Evolutionary conservation across 2,113 vertebrate species (phyloP).

Genomic region (Melospiza georgiana): DNA sequence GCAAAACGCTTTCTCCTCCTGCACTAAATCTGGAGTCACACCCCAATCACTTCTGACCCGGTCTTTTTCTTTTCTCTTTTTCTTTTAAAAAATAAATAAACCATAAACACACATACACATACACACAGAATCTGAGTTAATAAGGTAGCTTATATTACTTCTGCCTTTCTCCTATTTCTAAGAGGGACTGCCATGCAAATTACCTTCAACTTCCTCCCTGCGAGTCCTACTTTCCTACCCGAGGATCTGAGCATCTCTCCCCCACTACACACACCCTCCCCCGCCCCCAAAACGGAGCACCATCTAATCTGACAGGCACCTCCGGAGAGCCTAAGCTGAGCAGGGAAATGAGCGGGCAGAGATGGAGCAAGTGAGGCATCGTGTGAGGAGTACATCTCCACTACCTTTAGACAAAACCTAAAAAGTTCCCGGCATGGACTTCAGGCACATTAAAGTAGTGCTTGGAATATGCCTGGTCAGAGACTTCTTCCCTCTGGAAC

Average conservation of each 20-base stretch:
- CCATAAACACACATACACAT: not conserved
- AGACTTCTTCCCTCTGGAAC: not conserved
- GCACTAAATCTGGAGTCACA: slow-evolving; percentile 40
- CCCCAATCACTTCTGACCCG: not conserved
- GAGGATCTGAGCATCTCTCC: slow-evolving; percentile 39
- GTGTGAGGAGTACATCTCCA: not conserved
- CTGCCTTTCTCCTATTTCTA: not conserved
- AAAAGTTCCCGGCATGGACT: slow-evolving; percentile 47
- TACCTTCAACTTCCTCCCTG: slow-evolving; percentile 72
- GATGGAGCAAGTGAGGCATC: not conserved
- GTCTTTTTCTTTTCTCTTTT: not conserved
- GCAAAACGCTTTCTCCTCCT: not conserved
- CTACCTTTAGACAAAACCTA: slow-evolving; percentile 7
- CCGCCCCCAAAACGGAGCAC: not conserved
- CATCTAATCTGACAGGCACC: slow-evolving; percentile 61
- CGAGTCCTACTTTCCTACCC: slow-evolving; percentile 55
- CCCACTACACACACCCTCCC: slow-evolving; percentile 45
- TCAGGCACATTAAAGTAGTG: slow-evolving; percentile 18
- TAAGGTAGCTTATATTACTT: not conserved
- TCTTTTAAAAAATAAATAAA: not conserved
- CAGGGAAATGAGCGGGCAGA: not conserved
- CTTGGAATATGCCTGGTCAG: not conserved
- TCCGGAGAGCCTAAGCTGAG: slow-evolving; percentile 27
- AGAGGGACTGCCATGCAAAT: slow-evolving; percentile 45
- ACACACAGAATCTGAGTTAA: not conserved